Evolutionary conservation across 2,888 invertebrate species (phyloP), one percentile per base, ranked within the genome.

Genomic region (Habroteleia sp.): DNA sequence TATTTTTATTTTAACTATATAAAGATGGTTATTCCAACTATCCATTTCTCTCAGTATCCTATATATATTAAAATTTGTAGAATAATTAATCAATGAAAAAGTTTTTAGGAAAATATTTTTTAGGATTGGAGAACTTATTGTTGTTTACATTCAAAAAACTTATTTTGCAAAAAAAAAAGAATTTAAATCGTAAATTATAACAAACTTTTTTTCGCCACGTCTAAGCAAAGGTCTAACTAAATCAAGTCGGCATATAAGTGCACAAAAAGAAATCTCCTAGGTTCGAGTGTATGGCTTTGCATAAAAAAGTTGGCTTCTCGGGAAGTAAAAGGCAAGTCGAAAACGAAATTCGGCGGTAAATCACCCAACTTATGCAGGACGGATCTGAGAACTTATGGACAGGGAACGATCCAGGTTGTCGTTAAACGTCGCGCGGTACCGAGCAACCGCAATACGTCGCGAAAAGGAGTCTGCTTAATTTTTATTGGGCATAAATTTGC

Each of bases 401-500:
- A 62, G 48, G 31, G 35, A 69, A 74, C 58, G 69, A 69, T 58
- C 65, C 69, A 27, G 63, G 69, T 74, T 74, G 74, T 74, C 74
- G 56, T 74, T 74, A 74, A 75, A 75, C 71, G 71, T 71, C 60
- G 71, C 69, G 52, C 69, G 69, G 66, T 58, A 29, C 65, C 54
- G 71, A 68, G 78, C 81, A 81, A 83, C 81, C 84, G 74, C 75
- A 76, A 62, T 68, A 71, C 71, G 73, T 72, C 68, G 76, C 80
- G 79, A 48, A 33, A 77, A 74, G 76, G 84, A 84, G 82, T 83
- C 87, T 86, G 88, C 84, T 88, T 88, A 88, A 88, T 88, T 88
- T 88, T 88, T 88, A 88, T 88, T 87, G 84, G 78, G 80, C 87
- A 88, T 88, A 88, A 88, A 88, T 88, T 88, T 86, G 87, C 86